Conservation (phyloP, 2,113 vertebrate genomes). For the Rhegmatorhina hoffmannsi region DNA sequence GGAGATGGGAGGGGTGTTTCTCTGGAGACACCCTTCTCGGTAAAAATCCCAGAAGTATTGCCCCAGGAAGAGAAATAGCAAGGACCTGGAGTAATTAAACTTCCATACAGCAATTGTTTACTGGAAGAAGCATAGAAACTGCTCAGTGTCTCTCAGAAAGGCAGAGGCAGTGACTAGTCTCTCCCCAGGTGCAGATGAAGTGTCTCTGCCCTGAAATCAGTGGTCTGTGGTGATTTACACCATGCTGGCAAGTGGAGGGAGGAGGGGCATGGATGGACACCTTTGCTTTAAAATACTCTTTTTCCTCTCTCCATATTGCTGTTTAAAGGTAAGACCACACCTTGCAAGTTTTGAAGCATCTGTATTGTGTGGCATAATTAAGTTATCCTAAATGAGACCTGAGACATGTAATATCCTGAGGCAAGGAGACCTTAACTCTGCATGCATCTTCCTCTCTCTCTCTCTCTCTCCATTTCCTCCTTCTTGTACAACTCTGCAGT, state of each 20-base stretch:
- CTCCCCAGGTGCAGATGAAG: not conserved
- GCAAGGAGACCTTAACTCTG: slow-evolving; percentile 23
- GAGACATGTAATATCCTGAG: slow-evolving; percentile 59
- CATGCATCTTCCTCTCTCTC: slow-evolving; percentile 7
- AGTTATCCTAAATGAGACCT: slow-evolving; percentile 57
- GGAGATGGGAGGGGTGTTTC: slow-evolving; percentile 29
- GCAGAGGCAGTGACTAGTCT: not conserved
- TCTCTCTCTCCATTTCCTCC: slow-evolving; percentile 12
- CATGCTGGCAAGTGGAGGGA: not conserved
- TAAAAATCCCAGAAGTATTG: slow-evolving; percentile 15
- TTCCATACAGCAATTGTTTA: slow-evolving; percentile 29
- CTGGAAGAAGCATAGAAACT: slow-evolving; percentile 1
- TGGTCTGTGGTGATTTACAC: not conserved
- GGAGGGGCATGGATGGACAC: not conserved
- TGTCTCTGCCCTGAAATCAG: not conserved
- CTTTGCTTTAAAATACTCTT: slow-evolving; percentile 43
- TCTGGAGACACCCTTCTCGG: slow-evolving; percentile 18
- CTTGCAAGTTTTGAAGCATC: slow-evolving; percentile 66
- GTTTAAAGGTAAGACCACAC: slow-evolving; percentile 7
- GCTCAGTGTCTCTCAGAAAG: not conserved
- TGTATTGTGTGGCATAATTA: slow-evolving; percentile 35
- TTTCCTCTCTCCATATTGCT: not conserved
- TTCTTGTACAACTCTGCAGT: slow-evolving; percentile 40
- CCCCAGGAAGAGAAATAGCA: not conserved
- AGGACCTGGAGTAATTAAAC: slow-evolving; percentile 36